Evolutionary conservation across 1,140 invertebrate genomes (phyloP).

Genomic region (Drosophila truncata): DNA sequence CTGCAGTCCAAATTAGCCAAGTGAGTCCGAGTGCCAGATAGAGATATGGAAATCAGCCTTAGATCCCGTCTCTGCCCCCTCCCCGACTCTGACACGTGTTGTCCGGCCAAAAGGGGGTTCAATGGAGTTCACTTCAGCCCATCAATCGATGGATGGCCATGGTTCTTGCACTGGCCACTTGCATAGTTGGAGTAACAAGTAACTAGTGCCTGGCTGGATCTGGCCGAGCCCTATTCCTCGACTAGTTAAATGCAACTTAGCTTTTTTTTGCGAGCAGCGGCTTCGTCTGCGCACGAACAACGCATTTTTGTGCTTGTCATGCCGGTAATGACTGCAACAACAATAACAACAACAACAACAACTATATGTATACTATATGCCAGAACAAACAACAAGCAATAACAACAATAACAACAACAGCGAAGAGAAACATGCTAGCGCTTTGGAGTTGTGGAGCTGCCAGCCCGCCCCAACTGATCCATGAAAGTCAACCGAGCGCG

Average conservation of each 20-base stretch:
- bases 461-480: constrained; percentile 79
- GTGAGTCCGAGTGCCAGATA: constrained; percentile 47
- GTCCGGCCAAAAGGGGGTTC: constrained; percentile 44
- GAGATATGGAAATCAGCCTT: constrained; percentile 74
- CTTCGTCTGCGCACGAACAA: constrained; percentile 70
- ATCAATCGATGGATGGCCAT: constrained; percentile 69
- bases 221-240: constrained; percentile 57
- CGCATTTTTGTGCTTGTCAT: constrained; percentile 84
- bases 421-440: constrained; percentile 61
- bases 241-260: constrained; percentile 75
- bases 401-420: constrained; percentile 30
- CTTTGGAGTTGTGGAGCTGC: constrained; percentile 69
- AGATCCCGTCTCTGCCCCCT: constrained; percentile 9
- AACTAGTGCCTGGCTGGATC: constrained; percentile 8
- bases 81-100: constrained; percentile 66
- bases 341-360: constrained; percentile 31
- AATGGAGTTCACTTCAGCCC: constrained; percentile 60
- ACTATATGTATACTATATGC: constrained; percentile 3
- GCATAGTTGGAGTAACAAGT: constrained; percentile 49
- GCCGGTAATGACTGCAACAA: constrained; percentile 79
- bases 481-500: constrained; percentile 82
- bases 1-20: constrained; percentile 38
- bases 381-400: constrained; percentile 45
- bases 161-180: constrained; percentile 17
- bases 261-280: constrained; percentile 50